phyloP scores from a whole-genome alignment of 2,888 invertebrate species.

The Caenorhabditis imperialis region DNA sequence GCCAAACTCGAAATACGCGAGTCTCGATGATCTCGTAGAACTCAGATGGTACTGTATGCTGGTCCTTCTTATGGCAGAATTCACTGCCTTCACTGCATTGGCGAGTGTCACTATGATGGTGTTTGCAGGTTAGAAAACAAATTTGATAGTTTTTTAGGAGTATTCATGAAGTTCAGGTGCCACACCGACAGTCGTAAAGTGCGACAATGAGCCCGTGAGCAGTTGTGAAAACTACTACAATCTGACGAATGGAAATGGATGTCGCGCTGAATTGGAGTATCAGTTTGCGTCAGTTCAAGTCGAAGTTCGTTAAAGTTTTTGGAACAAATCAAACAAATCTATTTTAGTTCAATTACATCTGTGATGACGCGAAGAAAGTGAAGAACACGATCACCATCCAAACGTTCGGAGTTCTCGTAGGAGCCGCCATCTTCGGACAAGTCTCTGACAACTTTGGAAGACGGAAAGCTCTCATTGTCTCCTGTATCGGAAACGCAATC shows the following conservation, averaged over 20 bases:
- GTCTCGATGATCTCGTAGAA: conserved; percentile 45
- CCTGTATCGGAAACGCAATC: conserved; percentile 44
- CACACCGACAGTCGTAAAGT: conserved; percentile 42
- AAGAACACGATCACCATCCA: conserved; percentile 66
- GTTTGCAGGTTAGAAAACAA: conserved; percentile 38
- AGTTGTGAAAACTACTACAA: conserved; percentile 21
- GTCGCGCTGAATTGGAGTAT: conserved; percentile 40
- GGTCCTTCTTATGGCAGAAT: conserved; percentile 50
- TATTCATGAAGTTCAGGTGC: conserved; percentile 37
- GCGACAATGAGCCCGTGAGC: conserved; percentile 13
- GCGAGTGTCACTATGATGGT: conserved; percentile 52
- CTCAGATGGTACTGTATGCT: conserved; percentile 50
- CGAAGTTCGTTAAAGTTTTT: conserved; percentile 23
- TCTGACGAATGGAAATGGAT: conserved; percentile 30
- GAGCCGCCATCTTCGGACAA: conserved; percentile 71
- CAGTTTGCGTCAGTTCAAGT: conserved; percentile 56
- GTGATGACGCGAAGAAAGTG: conserved; percentile 59
- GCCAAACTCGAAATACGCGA: conserved; percentile 12
- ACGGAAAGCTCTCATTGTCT: conserved; percentile 50
- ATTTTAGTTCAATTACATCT: conserved; percentile 62
- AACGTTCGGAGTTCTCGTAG: conserved; percentile 70
- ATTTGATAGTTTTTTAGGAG: neutral
- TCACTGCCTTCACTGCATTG: conserved; percentile 46
- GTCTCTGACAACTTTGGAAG: conserved; percentile 68
- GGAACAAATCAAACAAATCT: neutral